Evolutionary conservation across 2,888 invertebrate species (phyloP), one percentile per base, ranked within the genome.

Genomic region (Nemurella pictetii): DNA sequence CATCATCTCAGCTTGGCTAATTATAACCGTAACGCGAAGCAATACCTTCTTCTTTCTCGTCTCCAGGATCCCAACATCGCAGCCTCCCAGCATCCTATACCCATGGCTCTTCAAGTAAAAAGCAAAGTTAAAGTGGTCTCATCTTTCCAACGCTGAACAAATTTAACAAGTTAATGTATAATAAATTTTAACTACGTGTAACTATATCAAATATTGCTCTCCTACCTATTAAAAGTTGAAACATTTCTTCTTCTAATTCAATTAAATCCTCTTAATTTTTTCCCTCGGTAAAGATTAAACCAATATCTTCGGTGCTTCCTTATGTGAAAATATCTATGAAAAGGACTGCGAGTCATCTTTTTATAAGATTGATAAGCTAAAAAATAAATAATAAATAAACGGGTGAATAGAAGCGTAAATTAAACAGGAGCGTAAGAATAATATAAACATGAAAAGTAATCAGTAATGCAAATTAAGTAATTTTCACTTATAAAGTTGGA

Each of bases 131-230:
- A 81, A 81, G 30, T 81, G 80, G 80, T 81, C 80, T 81, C 80
- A 81, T 81, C 80, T 81, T 75, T 81, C 80, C 80, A n/a, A 32
- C 80, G 80, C 12, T 81, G 80, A 81, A 81, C 80, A 81, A 81
- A 81, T 81, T 84, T 81, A 84, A 84, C 82, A 84, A 84, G 82
- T 84, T 84, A 84, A 84, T 84, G 84, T 84, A 80, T 82, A 74
- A 84, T 73, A 81, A 82, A 84, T 84, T 84, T 80, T 80, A 84
- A 36, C 32, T 26, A 36, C 80, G 29, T 29, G 78, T n/a, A 78
- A 78, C 78, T 30, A 55, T 55, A 78, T 78, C 78, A 78, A 78
- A 78, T 35, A 81, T 81, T 35, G 20, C 80, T 81, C 80, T 27
- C 28, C 75, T 81, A 81, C 80, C 80, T 81, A 80, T 81, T 81